These are phyloP conservation scores for Blastobasis lacticolella DNA, from an alignment of 2,888 invertebrate species.

Conservation along the genomic window DNA sequence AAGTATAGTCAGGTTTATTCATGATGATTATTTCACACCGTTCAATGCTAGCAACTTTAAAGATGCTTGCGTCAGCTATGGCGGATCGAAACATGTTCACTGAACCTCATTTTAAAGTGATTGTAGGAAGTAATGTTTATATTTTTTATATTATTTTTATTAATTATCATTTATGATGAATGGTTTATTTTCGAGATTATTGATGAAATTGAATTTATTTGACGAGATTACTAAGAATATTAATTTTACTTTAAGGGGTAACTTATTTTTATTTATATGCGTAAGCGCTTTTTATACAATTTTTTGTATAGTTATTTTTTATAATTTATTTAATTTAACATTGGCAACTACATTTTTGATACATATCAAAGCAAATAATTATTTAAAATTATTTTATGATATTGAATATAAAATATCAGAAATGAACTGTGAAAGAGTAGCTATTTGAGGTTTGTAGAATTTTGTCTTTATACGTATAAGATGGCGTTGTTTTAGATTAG, in stretches of 20 bases:
- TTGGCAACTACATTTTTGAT: too few species aligned
- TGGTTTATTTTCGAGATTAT: neutral
- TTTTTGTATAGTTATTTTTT: too few species aligned
- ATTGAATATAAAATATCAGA: too few species aligned
- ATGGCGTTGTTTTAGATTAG: too few species aligned
- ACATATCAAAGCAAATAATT: too few species aligned
- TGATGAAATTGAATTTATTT: neutral
- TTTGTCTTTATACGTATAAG: too few species aligned
- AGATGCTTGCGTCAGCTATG: slow-evolving; percentile 80
- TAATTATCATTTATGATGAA: neutral
- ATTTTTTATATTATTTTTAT: slow-evolving; percentile 4
- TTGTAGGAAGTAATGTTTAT: slow-evolving; percentile 8
- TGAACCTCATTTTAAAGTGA: slow-evolving; percentile 5
- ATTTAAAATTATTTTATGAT: too few species aligned
- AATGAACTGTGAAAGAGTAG: too few species aligned
- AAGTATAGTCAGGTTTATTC: slow-evolving; percentile 89
- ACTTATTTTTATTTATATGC: neutral
- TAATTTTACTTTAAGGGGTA: neutral
- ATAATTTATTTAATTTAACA: too few species aligned
- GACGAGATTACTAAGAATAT: neutral
- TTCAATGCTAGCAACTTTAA: slow-evolving; percentile 93
- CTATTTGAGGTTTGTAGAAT: too few species aligned
- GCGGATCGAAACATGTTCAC: slow-evolving; percentile 35
- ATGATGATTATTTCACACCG: slow-evolving; percentile 87
- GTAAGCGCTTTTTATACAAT: too few species aligned